Evolutionary conservation across 2,888 invertebrate species (phyloP).

Genomic region (Stenodera caucasica): DNA sequence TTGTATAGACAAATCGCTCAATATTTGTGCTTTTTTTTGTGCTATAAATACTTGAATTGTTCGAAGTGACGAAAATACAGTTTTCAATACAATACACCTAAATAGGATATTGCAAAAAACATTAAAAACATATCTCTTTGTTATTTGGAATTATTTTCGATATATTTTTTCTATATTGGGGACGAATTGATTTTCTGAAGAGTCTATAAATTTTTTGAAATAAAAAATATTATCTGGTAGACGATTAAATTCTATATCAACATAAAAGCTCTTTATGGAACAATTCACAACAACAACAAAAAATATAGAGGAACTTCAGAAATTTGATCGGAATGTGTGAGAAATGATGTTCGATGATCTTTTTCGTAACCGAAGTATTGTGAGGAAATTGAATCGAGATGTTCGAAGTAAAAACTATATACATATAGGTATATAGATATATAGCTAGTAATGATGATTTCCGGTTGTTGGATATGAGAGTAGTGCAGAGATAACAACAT

Average conservation of each 20-base stretch:
- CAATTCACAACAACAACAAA: background rate
- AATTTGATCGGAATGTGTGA: background rate
- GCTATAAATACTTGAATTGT: too few relatives aligned
- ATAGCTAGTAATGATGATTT: background rate
- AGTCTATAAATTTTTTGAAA: slow-evolving; percentile 12
- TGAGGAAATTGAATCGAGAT: slow-evolving; percentile 26
- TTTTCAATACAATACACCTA: too few relatives aligned
- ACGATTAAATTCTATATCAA: background rate
- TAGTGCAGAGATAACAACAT: background rate
- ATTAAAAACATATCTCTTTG: slow-evolving; percentile 22
- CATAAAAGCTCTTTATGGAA: background rate
- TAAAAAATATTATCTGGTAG: background rate
- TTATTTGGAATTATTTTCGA: slow-evolving; percentile 8
- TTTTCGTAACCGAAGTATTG: slow-evolving; percentile 12
- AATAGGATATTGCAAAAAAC: slow-evolving; percentile 33
- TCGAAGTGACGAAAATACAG: too few relatives aligned
- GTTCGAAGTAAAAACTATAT: slow-evolving; percentile 4
- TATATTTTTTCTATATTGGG: too few relatives aligned
- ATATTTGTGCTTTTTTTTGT: too few relatives aligned
- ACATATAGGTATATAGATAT: too few relatives aligned
- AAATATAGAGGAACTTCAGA: background rate
- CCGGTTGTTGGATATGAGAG: background rate
- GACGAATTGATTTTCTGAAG: slow-evolving; percentile 24
- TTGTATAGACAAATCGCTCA: too few relatives aligned
- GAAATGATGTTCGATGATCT: background rate